Percentiles rank a stretch among this genome's conserved stretches.
Conservation (phyloP, 1,140 invertebrate species). For the Myzus persicae region DNA sequence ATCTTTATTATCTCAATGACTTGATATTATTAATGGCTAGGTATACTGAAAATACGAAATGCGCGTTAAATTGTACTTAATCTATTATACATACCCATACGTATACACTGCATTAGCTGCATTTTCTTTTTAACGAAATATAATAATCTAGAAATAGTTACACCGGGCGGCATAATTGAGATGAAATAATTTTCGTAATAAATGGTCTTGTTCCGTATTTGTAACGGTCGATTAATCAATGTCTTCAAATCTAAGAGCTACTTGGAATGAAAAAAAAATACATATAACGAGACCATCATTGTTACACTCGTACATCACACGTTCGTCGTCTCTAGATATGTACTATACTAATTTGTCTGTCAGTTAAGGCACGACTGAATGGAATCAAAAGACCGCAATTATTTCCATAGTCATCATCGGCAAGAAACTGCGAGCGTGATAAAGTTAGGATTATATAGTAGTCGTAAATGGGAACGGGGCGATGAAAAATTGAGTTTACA, state of each 20-base stretch:
- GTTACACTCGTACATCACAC: conserved; percentile 37
- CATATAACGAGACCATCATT: conserved; percentile 47
- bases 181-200: conserved; percentile 47
- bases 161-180: conserved; percentile 43
- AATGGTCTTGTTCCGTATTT: conserved; percentile 55
- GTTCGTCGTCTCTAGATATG: conserved; percentile 18
- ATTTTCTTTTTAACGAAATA: background rate
- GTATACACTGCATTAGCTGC: background rate
- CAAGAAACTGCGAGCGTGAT: conserved; percentile 58
- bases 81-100: background rate
- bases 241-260: conserved; percentile 52
- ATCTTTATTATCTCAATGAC: conserved; percentile 32
- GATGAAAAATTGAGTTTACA: conserved; percentile 1
- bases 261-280: conserved; percentile 26
- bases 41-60: background rate
- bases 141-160: conserved; percentile 20
- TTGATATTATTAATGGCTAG: conserved; percentile 13
- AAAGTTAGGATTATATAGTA: background rate
- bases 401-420: conserved; percentile 36
- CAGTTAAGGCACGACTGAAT: conserved; percentile 33
- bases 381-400: conserved; percentile 55
- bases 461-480: background rate
- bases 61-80: conserved; percentile 18
- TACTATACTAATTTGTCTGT: conserved; percentile 48
- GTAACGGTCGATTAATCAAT: conserved; percentile 58